A percentile compares a stretch with the other conserved stretches of the same genome.
These are phyloP conservation scores for Dipodomys stephensi DNA, from an alignment of 2,113 vertebrate species.

Conservation along the genomic window DNA sequence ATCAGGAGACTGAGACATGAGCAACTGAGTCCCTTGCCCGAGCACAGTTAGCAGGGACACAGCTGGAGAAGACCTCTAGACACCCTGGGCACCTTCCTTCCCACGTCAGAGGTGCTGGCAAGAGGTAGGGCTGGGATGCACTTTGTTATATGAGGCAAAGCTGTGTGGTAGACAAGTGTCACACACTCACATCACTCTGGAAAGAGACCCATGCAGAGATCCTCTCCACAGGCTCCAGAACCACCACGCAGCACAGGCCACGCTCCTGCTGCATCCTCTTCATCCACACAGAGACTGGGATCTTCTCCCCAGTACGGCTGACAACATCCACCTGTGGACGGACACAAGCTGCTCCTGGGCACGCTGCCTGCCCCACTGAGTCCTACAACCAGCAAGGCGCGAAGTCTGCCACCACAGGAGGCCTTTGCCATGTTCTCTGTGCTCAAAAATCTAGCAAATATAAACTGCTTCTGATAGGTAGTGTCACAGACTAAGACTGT, in stretches of 20 bases:
- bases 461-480: neutral
- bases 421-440: neutral
- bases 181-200: constrained; percentile 87
- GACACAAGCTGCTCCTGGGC: neutral
- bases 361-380: neutral
- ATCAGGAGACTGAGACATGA: neutral
- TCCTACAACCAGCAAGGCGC: neutral
- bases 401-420: neutral
- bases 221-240: constrained; percentile 93
- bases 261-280: constrained; percentile 82
- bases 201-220: constrained; percentile 91
- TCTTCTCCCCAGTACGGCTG: constrained; percentile 84
- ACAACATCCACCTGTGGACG: constrained; percentile 89
- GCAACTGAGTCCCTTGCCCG: neutral
- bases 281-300: constrained; percentile 91
- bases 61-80: neutral
- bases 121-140: too few species aligned
- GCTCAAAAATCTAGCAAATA: neutral
- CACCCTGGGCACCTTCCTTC: neutral
- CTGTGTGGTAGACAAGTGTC: rapidly evolving
- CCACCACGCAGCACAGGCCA: constrained; percentile 85
- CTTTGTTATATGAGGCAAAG: rapidly evolving
- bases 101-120: rapidly evolving
- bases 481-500: rapidly evolving
- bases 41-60: neutral